phyloP scores from a whole-genome alignment of 1,140 invertebrate species.

The Lordiphosa mommai region DNA sequence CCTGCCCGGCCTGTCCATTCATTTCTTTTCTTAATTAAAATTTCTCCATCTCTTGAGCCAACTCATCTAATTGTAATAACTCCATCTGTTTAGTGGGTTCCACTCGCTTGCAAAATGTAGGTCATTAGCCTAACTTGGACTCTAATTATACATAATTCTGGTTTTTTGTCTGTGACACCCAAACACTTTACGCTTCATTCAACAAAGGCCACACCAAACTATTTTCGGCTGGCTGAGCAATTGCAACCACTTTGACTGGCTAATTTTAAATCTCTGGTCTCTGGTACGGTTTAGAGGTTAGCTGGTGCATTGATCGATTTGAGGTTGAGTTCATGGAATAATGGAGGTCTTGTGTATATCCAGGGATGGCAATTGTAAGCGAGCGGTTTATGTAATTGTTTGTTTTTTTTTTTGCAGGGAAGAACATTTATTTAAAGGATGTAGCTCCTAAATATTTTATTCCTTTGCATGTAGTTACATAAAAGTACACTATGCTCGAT shows the following conservation, averaged over 20 bases:
- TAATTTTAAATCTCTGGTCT: neutral
- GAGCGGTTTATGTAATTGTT: too few species aligned
- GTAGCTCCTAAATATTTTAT: too few species aligned
- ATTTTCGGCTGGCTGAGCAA: constrained; percentile 61
- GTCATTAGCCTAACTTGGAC: constrained; percentile 41
- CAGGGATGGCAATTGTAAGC: too few species aligned
- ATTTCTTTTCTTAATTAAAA: constrained; percentile 34
- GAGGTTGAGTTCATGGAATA: too few species aligned
- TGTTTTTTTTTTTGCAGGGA: too few species aligned
- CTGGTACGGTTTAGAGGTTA: too few species aligned
- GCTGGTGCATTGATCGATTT: too few species aligned
- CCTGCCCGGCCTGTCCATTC: neutral
- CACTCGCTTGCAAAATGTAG: constrained; percentile 34
- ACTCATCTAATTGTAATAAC: constrained; percentile 14
- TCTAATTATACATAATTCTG: constrained; percentile 46
- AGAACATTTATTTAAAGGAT: too few species aligned
- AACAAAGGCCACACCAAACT: constrained; percentile 42
- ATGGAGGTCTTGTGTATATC: too few species aligned
- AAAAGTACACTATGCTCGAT: too few species aligned
- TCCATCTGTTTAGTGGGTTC: constrained; percentile 16
- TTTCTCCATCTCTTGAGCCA: constrained; percentile 32
- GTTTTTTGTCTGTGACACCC: constrained; percentile 27
- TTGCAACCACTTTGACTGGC: constrained; percentile 3
- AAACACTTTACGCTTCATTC: constrained; percentile 64
- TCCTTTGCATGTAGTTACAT: too few species aligned